Conservation (phyloP, 2,797 vertebrate species). For the Erpetoichthys calabaricus region DNA sequence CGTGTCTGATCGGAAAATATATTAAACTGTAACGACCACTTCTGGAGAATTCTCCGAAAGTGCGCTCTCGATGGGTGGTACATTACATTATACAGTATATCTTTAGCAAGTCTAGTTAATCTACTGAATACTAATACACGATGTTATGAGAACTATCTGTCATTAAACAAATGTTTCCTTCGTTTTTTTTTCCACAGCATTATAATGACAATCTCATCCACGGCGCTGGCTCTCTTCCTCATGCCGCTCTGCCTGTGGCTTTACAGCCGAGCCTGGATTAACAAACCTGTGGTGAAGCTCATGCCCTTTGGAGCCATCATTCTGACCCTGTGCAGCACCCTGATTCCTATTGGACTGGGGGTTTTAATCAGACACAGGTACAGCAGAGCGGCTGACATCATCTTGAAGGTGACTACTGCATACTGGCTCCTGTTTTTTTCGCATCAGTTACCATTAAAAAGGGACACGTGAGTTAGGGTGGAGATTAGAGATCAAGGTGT, state of each 20-base stretch:
- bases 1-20: too few species aligned
- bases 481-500: too few species aligned
- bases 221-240: conserved; percentile 75
- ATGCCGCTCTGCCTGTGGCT: conserved; percentile 95
- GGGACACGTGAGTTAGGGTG: too few species aligned
- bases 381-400: conserved; percentile 63
- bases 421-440: too few species aligned
- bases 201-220: conserved; percentile 93
- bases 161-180: background rate
- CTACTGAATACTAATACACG: too few species aligned
- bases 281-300: conserved; percentile 76
- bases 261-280: conserved; percentile 90
- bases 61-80: too few species aligned
- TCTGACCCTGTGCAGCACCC: conserved; percentile 83
- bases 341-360: conserved; percentile 81
- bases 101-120: too few species aligned
- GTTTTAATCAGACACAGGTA: conserved; percentile 71
- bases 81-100: too few species aligned
- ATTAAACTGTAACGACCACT: too few species aligned
- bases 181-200: conserved; percentile 48
- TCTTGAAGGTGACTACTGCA: conserved; percentile 65
- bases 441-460: too few species aligned
- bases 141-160: background rate
- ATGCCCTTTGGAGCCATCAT: conserved; percentile 84
- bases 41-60: too few species aligned